Conservation (phyloP, 2,888 invertebrate genomes). For the Clivina fossor region DNA sequence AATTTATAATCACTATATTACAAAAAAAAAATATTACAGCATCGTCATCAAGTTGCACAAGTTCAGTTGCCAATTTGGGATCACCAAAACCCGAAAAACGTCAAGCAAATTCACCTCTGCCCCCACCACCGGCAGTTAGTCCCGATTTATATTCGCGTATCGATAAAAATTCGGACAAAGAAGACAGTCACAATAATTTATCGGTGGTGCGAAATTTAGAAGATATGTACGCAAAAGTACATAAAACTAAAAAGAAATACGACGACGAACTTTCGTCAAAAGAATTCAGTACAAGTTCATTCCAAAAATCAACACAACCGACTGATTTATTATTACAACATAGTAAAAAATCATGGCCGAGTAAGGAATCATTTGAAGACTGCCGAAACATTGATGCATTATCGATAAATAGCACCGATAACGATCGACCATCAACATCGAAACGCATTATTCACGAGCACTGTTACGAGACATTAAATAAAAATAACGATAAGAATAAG, state of each 20-base stretch:
- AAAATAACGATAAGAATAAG: slow-evolving; percentile 47
- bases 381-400: slow-evolving; percentile 24
- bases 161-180: slow-evolving; percentile 41
- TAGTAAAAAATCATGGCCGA: slow-evolving; percentile 49
- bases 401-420: slow-evolving; percentile 27
- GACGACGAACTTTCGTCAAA: slow-evolving; percentile 46
- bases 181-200: slow-evolving; percentile 37
- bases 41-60: slow-evolving; percentile 72
- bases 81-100: slow-evolving; percentile 89
- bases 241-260: slow-evolving; percentile 65
- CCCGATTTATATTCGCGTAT: slow-evolving; percentile 52
- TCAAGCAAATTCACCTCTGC: slow-evolving; percentile 85
- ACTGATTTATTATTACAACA: slow-evolving; percentile 35
- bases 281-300: slow-evolving; percentile 37
- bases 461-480: slow-evolving; percentile 64
- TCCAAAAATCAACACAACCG: slow-evolving; percentile 42
- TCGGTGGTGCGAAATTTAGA: slow-evolving; percentile 65
- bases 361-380: slow-evolving; percentile 44
- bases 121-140: slow-evolving; percentile 67
- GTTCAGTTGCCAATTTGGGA: slow-evolving; percentile 73
- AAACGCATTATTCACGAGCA: slow-evolving; percentile 52
- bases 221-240: slow-evolving; percentile 88
- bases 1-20: slow-evolving; percentile 5
- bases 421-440: slow-evolving; percentile 11
- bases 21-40: slow-evolving; percentile 51